phyloP scores from a whole-genome alignment of 2,888 invertebrate species.

The Microdon myrmicae region DNA sequence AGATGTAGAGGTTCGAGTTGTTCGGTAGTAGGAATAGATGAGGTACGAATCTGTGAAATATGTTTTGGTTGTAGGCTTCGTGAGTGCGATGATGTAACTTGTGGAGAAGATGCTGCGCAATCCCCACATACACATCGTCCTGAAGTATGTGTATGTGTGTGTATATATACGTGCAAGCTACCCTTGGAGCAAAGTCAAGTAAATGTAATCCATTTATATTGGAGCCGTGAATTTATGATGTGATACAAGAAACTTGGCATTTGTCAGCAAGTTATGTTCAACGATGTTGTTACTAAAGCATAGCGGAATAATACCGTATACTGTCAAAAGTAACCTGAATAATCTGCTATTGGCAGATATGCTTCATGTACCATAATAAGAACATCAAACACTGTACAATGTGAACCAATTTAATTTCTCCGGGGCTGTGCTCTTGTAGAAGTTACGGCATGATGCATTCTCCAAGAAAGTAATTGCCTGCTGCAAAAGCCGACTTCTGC shows the following conservation, averaged over 20 bases:
- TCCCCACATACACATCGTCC: slow-evolving; percentile 33
- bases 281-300: too few species aligned
- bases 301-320: too few species aligned
- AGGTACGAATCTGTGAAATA: slow-evolving; percentile 46
- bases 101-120: slow-evolving; percentile 25
- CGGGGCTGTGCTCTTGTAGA: too few species aligned
- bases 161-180: too few species aligned
- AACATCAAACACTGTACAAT: too few species aligned
- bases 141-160: slow-evolving; percentile 39
- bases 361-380: too few species aligned
- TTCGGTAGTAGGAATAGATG: neutral
- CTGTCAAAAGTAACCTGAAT: too few species aligned
- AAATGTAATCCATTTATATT: slow-evolving; percentile 46
- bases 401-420: too few species aligned
- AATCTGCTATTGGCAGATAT: too few species aligned
- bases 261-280: slow-evolving; percentile 51
- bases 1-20: slow-evolving; percentile 23
- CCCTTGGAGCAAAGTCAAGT: slow-evolving; percentile 47
- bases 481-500: too few species aligned
- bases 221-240: slow-evolving; percentile 7
- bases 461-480: too few species aligned
- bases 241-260: slow-evolving; percentile 40
- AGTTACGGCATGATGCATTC: too few species aligned
- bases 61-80: slow-evolving; percentile 28
- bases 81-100: slow-evolving; percentile 4